These are phyloP conservation scores for Habropoda laboriosa DNA, from an alignment of 1,140 invertebrate genomes.

Conservation along the genomic window DNA sequence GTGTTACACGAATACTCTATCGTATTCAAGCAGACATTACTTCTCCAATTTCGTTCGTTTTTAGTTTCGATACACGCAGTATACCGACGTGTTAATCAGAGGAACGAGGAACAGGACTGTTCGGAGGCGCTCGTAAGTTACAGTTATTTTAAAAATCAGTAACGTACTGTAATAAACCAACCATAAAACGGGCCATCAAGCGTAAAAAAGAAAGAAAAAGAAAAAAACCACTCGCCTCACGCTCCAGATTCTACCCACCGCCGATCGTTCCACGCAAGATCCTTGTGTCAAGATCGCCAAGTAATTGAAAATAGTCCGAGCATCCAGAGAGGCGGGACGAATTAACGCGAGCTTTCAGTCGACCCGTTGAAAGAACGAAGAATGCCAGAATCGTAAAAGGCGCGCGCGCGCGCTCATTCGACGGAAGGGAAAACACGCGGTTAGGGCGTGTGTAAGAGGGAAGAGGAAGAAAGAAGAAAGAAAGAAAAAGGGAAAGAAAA, in stretches of 20 bases:
- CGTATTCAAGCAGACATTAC: no score
- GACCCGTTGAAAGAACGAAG: no score
- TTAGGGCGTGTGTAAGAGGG: not conserved
- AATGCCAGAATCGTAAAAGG: not conserved
- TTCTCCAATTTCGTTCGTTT: no score
- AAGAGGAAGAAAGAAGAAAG: not conserved
- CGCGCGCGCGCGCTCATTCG: no score
- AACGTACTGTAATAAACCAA: not conserved
- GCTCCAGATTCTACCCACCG: not conserved
- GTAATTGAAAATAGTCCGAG: conserved; percentile 20
- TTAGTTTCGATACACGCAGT: no score
- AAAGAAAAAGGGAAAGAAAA: not conserved
- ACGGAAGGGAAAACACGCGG: not conserved
- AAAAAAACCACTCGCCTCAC: not conserved
- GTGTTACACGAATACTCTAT: not conserved
- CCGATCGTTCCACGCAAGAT: not conserved
- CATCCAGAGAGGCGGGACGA: not conserved
- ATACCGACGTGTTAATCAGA: no score
- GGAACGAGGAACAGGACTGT: no score
- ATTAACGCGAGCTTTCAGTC: conserved; percentile 1
- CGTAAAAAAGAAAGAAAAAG: not conserved
- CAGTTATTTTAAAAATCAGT: no score
- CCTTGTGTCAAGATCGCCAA: not conserved
- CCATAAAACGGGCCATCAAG: not conserved
- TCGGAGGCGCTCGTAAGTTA: no score